These are phyloP conservation scores for Cuniculus paca DNA, from an alignment of 2,797 vertebrate genomes.

Conservation along the genomic window DNA sequence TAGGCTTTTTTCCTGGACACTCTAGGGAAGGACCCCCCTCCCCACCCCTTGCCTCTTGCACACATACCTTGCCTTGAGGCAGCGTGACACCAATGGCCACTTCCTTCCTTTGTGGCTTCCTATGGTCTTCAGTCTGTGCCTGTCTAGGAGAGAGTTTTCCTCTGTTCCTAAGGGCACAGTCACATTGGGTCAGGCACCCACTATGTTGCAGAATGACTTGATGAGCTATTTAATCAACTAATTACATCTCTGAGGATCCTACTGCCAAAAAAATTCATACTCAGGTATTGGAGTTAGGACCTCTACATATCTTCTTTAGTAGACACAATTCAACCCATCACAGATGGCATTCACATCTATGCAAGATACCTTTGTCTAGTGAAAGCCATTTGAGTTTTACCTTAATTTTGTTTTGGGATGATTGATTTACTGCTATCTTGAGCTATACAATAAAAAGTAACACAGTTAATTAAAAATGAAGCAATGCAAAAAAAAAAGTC, in stretches of 20 bases:
- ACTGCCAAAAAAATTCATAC: not conserved
- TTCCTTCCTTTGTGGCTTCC: not conserved
- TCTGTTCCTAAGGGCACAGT: not conserved
- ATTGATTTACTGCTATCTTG: not conserved
- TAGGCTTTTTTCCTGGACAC: not conserved
- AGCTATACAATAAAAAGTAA: not conserved
- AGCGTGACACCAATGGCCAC: not conserved
- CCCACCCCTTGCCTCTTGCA: too few relatives aligned
- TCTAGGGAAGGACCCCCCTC: not conserved
- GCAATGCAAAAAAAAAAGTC: not conserved
- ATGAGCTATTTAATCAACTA: not conserved
- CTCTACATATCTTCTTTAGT: not conserved
- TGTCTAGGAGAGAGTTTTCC: not conserved
- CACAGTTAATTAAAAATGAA: not conserved
- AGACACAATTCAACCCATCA: not conserved
- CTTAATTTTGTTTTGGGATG: constrained; percentile 2
- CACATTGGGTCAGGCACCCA: not conserved
- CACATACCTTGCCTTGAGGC: not conserved
- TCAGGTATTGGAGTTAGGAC: not conserved
- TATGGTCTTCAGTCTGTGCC: not conserved
- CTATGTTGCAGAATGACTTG: not conserved
- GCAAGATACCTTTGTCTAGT: not conserved
- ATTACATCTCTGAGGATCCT: not conserved
- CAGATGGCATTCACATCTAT: not conserved
- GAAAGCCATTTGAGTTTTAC: not conserved